Evolutionary conservation across 2,888 invertebrate species (phyloP).

Genomic region (Cataglyphis altisquamis): DNA sequence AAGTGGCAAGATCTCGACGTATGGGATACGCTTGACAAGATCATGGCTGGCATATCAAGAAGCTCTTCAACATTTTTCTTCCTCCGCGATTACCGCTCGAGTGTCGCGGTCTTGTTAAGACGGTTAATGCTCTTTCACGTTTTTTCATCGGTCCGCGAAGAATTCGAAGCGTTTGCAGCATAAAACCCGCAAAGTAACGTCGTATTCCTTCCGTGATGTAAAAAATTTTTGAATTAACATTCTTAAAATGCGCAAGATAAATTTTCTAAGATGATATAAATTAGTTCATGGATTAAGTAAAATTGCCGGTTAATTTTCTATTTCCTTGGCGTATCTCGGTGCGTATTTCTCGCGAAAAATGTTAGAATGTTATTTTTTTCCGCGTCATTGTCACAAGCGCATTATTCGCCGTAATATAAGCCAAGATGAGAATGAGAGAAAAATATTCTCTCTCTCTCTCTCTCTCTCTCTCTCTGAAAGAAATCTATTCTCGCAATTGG

Average conservation of each 20-base stretch:
- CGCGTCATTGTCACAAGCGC: not conserved
- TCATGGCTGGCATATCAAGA: conserved; percentile 33
- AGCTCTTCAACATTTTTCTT: conserved; percentile 42
- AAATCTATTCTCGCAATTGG: conserved; percentile 40
- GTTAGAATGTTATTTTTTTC: not conserved
- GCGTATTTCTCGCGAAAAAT: not conserved
- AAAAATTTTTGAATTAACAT: not conserved
- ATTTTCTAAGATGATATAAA: not conserved
- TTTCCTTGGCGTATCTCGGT: not conserved
- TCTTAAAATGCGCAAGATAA: not conserved
- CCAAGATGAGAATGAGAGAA: conserved; percentile 13
- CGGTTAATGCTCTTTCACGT: conserved; percentile 16
- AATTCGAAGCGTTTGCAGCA: not conserved
- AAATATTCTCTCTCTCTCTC: not conserved
- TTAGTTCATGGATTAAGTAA: not conserved
- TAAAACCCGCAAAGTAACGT: not conserved
- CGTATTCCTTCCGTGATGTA: not conserved
- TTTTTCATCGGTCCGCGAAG: conserved; percentile 19
- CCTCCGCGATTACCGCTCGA: conserved; percentile 21
- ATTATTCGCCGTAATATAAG: conserved; percentile 11
- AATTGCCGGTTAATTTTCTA: not conserved
- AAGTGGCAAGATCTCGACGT: conserved; percentile 33
- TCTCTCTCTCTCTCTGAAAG: not conserved
- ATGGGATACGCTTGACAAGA: conserved; percentile 24
- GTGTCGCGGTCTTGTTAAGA: conserved; percentile 19